Percentiles rank a stretch among this genome's conserved stretches.
These are phyloP conservation scores for Tipula confusa DNA, from an alignment of 2,888 invertebrate genomes.

Conservation along the genomic window DNA sequence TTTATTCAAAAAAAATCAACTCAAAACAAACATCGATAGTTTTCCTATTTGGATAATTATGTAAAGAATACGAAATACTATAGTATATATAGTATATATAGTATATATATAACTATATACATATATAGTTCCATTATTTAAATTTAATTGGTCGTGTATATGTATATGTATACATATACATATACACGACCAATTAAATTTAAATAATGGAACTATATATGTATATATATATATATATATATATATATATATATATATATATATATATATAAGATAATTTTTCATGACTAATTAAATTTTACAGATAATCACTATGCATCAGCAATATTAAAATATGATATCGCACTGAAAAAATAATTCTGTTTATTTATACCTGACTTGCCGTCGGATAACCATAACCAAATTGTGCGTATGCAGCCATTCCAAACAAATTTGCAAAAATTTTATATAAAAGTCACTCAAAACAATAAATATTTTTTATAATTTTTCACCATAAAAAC, in stretches of 20 bases:
- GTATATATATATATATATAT: too few species aligned
- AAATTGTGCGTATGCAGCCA: slow-evolving; percentile 83
- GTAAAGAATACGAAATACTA: neutral
- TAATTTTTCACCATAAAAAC: slow-evolving; percentile 8
- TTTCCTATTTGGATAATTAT: neutral
- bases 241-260: too few species aligned
- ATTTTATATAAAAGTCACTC: slow-evolving; percentile 26
- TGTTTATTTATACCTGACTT: slow-evolving; percentile 66
- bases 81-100: too few species aligned
- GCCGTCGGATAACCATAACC: slow-evolving; percentile 90
- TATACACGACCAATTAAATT: neutral
- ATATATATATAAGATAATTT: neutral
- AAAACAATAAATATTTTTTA: slow-evolving; percentile 3
- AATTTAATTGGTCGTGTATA: neutral
- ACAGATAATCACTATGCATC: neutral
- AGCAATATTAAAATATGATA: neutral
- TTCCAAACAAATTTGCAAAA: slow-evolving; percentile 35
- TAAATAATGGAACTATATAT: neutral
- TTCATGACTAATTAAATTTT: neutral
- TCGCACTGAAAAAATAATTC: neutral
- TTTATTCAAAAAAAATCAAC: neutral
- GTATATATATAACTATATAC: too few species aligned
- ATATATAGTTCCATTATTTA: neutral
- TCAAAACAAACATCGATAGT: neutral
- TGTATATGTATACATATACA: too few species aligned